phyloP scores from a whole-genome alignment of 2,797 vertebrate species.

The Apogon hyalosoma region DNA sequence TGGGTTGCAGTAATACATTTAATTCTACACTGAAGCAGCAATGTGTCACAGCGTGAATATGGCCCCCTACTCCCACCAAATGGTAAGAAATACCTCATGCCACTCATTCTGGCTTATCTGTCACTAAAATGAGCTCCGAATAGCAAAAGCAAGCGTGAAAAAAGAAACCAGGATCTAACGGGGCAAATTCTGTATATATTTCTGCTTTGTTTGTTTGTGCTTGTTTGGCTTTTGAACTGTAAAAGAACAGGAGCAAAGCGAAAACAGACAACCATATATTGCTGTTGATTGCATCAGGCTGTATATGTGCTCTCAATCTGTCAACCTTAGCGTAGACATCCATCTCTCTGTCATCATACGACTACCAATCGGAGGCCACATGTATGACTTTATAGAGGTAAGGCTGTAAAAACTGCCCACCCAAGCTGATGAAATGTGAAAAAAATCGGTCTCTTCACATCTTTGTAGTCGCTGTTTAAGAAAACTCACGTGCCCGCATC shows the following conservation, averaged over 20 bases:
- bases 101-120: slow-evolving; percentile 47
- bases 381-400: too few relatives aligned
- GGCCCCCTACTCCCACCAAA: slow-evolving; percentile 43
- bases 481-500: neutral
- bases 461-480: slow-evolving; percentile 4
- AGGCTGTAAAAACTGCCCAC: too few relatives aligned
- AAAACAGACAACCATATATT: slow-evolving; percentile 53
- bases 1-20: slow-evolving; percentile 42
- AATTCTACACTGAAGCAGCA: slow-evolving; percentile 28
- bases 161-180: slow-evolving; percentile 18
- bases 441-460: neutral
- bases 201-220: slow-evolving; percentile 13
- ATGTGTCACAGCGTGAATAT: slow-evolving; percentile 51
- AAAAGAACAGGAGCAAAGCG: slow-evolving; percentile 16
- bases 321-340: slow-evolving; percentile 61
- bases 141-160: slow-evolving; percentile 4
- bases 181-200: neutral
- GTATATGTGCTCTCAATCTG: slow-evolving; percentile 74
- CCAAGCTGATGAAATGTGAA: neutral
- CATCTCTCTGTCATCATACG: slow-evolving; percentile 60
- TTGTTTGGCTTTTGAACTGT: slow-evolving; percentile 40
- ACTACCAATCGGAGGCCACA: slow-evolving; percentile 36
- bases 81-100: slow-evolving; percentile 47
- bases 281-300: slow-evolving; percentile 74
- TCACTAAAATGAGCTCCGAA: slow-evolving; percentile 35